A percentile compares a stretch with the other conserved stretches of the same genome.
Evolutionary conservation across 2,888 invertebrate genomes (phyloP).

Genomic region (Phortica okadai): DNA sequence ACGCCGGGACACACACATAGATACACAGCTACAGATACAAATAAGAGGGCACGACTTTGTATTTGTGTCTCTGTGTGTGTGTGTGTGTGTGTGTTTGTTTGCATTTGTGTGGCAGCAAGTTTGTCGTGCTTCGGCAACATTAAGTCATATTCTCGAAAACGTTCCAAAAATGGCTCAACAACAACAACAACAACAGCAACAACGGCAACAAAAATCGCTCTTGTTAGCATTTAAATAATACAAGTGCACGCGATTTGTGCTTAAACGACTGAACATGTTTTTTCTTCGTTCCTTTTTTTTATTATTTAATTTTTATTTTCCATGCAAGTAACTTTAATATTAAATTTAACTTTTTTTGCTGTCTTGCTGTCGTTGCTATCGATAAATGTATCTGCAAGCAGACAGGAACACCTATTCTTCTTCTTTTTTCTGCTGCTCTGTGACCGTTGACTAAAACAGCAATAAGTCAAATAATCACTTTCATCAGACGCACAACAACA

Average conservation of each 20-base stretch:
- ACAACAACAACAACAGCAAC: not conserved
- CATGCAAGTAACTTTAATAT: no score
- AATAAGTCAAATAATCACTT: conserved; percentile 48
- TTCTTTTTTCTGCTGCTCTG: no score
- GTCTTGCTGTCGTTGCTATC: no score
- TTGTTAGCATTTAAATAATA: conserved; percentile 26
- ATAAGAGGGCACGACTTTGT: not conserved
- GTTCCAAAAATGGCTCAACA: not conserved
- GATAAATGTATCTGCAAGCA: no score
- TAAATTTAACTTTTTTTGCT: no score
- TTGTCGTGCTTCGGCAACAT: conserved; percentile 66
- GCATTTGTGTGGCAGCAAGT: conserved; percentile 35
- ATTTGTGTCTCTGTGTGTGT: conserved; percentile 31
- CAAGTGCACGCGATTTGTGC: conserved; percentile 22
- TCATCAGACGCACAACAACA: conserved; percentile 34
- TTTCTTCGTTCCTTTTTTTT: not conserved
- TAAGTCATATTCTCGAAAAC: conserved; percentile 52
- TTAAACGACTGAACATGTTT: conserved; percentile 8
- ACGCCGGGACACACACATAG: conserved; percentile 26
- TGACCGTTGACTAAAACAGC: not conserved
- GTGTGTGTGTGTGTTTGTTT: conserved; percentile 39
- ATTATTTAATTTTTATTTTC: not conserved
- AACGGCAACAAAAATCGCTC: conserved; percentile 16
- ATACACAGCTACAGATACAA: not conserved
- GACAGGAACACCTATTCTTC: no score